phyloP scores from a whole-genome alignment of 2,888 invertebrate species.

The Tribolium freemani region DNA sequence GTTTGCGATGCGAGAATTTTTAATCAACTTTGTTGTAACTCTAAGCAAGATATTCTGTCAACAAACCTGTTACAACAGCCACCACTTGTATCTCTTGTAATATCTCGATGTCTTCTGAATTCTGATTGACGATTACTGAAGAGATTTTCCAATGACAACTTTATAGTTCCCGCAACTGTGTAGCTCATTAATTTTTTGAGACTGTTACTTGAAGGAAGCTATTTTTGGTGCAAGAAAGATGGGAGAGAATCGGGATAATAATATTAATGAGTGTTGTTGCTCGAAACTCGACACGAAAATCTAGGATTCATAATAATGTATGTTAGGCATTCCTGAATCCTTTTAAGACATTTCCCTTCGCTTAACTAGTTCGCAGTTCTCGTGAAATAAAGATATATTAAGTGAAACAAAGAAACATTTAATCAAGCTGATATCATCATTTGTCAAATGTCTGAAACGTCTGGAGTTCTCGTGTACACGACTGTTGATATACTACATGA shows the following conservation, averaged over 20 bases:
- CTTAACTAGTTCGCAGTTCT: background rate
- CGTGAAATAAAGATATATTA: slow-evolving; percentile 41
- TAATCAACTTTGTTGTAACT: background rate
- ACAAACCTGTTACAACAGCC: background rate
- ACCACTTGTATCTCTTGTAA: background rate
- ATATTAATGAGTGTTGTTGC: slow-evolving; percentile 5
- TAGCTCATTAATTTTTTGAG: background rate
- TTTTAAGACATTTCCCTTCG: slow-evolving; percentile 19
- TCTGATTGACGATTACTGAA: background rate
- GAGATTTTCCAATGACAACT: background rate
- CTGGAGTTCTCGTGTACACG: slow-evolving; percentile 26
- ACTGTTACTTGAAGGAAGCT: too few relatives aligned
- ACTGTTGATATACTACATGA: slow-evolving; percentile 23
- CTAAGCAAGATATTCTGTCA: background rate
- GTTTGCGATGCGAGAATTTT: background rate
- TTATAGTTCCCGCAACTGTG: background rate
- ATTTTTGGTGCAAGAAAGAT: background rate
- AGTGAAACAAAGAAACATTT: slow-evolving; percentile 47
- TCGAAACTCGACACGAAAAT: background rate
- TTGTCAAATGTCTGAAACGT: slow-evolving; percentile 43
- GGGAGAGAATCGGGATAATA: background rate
- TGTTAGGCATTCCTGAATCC: slow-evolving; percentile 20
- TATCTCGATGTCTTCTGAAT: background rate
- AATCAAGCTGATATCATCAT: slow-evolving; percentile 45
- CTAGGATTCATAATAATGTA: slow-evolving; percentile 17